phyloP scores from a whole-genome alignment of 2,113 vertebrate species.

The Alaudala cheleensis region DNA sequence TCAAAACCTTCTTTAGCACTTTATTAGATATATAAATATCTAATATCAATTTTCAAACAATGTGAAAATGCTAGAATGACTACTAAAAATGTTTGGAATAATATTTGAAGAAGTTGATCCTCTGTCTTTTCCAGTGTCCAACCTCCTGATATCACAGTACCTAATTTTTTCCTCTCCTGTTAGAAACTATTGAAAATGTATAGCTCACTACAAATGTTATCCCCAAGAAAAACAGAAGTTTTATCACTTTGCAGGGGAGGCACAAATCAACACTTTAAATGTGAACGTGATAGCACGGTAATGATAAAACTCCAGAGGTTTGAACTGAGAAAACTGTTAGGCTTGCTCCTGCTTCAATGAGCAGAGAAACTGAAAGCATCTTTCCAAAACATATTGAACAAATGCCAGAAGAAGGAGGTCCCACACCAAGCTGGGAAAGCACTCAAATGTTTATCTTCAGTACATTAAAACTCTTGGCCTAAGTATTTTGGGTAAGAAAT shows the following conservation, averaged over 20 bases:
- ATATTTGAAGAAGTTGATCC: neutral
- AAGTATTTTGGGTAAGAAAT: neutral
- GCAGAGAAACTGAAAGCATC: neutral
- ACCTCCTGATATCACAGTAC: neutral
- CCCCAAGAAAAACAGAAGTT: neutral
- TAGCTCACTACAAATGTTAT: neutral
- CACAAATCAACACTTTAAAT: neutral
- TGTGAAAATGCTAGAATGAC: neutral
- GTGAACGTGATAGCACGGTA: neutral
- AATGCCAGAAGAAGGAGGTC: neutral
- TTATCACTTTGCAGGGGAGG: neutral
- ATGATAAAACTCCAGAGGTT: neutral
- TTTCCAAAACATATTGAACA: conserved; percentile 24
- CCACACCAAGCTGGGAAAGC: neutral
- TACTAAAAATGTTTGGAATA: neutral
- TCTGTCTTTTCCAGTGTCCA: neutral
- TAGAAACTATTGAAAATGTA: neutral
- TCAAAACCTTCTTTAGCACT: neutral
- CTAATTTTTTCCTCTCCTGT: neutral
- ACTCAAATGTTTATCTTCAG: neutral
- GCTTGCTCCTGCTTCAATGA: neutral
- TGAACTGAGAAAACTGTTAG: neutral
- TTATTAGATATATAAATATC: neutral
- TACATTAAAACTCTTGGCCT: neutral
- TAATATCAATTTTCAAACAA: neutral